phyloP scores from a whole-genome alignment of 2,888 invertebrate species.

The Asteroscopus sphinx region DNA sequence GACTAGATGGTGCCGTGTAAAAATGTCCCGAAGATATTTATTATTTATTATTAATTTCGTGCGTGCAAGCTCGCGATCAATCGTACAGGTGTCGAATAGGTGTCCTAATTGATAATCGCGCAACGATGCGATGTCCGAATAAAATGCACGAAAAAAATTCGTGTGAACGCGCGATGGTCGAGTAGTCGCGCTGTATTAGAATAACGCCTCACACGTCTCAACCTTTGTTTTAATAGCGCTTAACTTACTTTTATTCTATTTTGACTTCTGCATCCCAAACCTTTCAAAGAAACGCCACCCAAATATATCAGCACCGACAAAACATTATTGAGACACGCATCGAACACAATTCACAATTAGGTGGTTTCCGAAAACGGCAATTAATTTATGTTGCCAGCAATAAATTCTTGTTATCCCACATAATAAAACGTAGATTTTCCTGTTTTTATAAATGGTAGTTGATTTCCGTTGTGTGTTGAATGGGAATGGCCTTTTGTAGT shows the following conservation, averaged over 20 bases:
- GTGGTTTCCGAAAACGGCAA: constrained; percentile 52
- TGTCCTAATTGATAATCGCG: too few relatives aligned
- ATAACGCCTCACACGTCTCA: too few relatives aligned
- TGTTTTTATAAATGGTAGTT: constrained; percentile 51
- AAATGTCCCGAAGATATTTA: too few relatives aligned
- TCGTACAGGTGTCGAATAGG: too few relatives aligned
- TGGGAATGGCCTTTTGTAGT: constrained; percentile 46
- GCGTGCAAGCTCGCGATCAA: too few relatives aligned
- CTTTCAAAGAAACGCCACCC: constrained; percentile 9
- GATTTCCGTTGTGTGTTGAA: constrained; percentile 40
- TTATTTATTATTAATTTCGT: too few relatives aligned
- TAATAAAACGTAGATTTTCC: constrained; percentile 44
- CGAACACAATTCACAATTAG: constrained; percentile 60
- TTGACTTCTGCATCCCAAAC: neutral
- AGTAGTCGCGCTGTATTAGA: too few relatives aligned
- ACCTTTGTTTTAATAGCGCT: too few relatives aligned
- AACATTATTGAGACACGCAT: constrained; percentile 49
- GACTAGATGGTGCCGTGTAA: too few relatives aligned
- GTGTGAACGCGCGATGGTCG: too few relatives aligned
- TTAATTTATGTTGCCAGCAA: constrained; percentile 61
- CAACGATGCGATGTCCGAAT: too few relatives aligned
- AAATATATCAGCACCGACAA: constrained; percentile 17
- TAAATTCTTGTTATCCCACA: constrained; percentile 66
- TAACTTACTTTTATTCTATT: neutral
- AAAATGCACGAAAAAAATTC: too few relatives aligned